Evolutionary conservation across 2,797 vertebrate species (phyloP).

Genomic region (Diplodus puntazzo): DNA sequence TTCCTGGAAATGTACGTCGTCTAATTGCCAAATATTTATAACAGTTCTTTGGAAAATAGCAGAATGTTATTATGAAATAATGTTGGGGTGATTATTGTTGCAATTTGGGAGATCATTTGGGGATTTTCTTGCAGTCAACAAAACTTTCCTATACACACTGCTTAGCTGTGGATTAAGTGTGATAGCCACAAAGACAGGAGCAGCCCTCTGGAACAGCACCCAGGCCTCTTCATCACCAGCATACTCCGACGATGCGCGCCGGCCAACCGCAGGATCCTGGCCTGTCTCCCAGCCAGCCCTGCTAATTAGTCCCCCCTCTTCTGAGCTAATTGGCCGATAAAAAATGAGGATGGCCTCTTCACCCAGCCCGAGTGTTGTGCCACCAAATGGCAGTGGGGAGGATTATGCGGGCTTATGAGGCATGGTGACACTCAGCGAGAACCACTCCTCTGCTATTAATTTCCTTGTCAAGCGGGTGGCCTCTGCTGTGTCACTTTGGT

Average conservation of each 20-base stretch:
- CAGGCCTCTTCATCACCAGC: slow-evolving; percentile 66
- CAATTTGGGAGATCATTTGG: no score
- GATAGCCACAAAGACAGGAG: slow-evolving; percentile 33
- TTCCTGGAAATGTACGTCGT: no score
- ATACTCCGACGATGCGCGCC: slow-evolving; percentile 55
- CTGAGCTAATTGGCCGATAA: slow-evolving; percentile 84
- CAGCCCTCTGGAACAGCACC: slow-evolving; percentile 64
- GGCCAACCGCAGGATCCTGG: slow-evolving; percentile 78
- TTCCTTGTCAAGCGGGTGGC: slow-evolving; percentile 59
- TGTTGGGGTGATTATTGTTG: no score
- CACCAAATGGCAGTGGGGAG: slow-evolving; percentile 75
- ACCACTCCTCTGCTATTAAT: slow-evolving; percentile 72
- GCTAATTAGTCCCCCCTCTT: slow-evolving; percentile 82
- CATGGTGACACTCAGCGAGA: slow-evolving; percentile 74
- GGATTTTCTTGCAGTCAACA: slow-evolving; percentile 12
- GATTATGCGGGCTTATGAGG: slow-evolving; percentile 79
- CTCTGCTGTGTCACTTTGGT: slow-evolving; percentile 57
- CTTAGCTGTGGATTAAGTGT: slow-evolving; percentile 24
- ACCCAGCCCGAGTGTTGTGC: slow-evolving; percentile 77
- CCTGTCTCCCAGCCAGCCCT: slow-evolving; percentile 79
- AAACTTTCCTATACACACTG: slow-evolving; percentile 8
- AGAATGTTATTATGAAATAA: no score
- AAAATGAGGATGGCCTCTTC: slow-evolving; percentile 84
- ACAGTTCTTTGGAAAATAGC: no score
- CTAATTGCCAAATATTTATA: no score